Evolutionary conservation across 2,113 vertebrate genomes (phyloP), one percentile per base, ranked within the genome.

Genomic region (Saccopteryx bilineata): DNA sequence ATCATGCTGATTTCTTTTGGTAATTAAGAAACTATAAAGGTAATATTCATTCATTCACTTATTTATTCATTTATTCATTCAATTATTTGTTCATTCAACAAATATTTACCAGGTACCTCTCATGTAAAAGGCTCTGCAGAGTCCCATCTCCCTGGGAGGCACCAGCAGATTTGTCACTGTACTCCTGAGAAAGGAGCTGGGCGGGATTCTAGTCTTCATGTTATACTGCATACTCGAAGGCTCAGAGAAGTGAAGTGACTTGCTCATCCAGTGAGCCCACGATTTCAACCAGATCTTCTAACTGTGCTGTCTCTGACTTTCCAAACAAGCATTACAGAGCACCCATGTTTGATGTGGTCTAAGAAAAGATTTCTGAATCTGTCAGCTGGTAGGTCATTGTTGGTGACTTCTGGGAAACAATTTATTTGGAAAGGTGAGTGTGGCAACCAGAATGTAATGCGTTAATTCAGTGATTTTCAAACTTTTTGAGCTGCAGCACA

Each of bases 1-100:
- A 68, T 33, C 19, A 56, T 31, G 9, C 61, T 93, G 52, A 54
- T 80, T 91, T 86, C 82, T 86, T 93, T 96, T 82, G 52, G 31
- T 78, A 66, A 79, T 23, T 91, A 58, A 91, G 48, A 28, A 72
- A 69, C 15, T 78, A 1, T 78, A 68, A 91, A 92, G 31, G 9
- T 71, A 87, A 72, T 56, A 65, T 39, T 74, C n/a, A 54, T 74
- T 82, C 60, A 54, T n/a, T 61, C 48, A 46, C 21, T 39, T 18
- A 63, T 18, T 56, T 24, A 68, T 75, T 78, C 19, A 60, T 24
- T 79, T 65, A 54, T 72, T 82, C n/a, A 48, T 58, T 88, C 26
- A 85, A 23, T 71, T 92, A 63, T 90, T 83, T 78, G 24, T 83
- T 63, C 52, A 48, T 61, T 86, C 50, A 83, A 74, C 3, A 78